These are phyloP conservation scores for Chrysomela aeneicollis DNA, from an alignment of 2,888 invertebrate genomes.

Conservation along the genomic window DNA sequence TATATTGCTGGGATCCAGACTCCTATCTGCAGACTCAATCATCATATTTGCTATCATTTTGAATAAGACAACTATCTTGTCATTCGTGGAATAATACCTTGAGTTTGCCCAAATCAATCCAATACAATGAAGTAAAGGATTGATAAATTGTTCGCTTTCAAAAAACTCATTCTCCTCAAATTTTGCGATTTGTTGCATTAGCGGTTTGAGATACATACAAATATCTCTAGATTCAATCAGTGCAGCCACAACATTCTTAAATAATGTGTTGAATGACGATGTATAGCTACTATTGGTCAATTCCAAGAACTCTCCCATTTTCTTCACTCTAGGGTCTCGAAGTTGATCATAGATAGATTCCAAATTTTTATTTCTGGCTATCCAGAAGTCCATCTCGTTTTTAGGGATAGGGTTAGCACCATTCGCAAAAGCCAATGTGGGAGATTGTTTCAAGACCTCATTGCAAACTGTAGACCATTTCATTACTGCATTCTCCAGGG, in stretches of 20 bases:
- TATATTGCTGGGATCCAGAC: constrained; percentile 79
- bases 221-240: constrained; percentile 87
- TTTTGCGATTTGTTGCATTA: constrained; percentile 73
- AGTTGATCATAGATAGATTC: constrained; percentile 89
- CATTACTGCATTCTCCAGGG: constrained; percentile 85
- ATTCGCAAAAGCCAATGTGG: constrained; percentile 68
- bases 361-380: constrained; percentile 77
- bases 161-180: constrained; percentile 76
- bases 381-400: constrained; percentile 83
- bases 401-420: constrained; percentile 76
- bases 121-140: constrained; percentile 79
- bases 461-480: constrained; percentile 79
- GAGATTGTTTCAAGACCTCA: constrained; percentile 80
- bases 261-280: constrained; percentile 77
- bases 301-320: constrained; percentile 77
- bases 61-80: constrained; percentile 75
- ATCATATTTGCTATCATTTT: constrained; percentile 83
- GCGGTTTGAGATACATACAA: constrained; percentile 77
- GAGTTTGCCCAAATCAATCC: constrained; percentile 89
- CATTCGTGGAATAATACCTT: constrained; percentile 57
- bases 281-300: constrained; percentile 82
- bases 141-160: constrained; percentile 67
- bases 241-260: constrained; percentile 80
- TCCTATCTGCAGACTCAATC: constrained; percentile 76
- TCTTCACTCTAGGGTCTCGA: constrained; percentile 80